These are phyloP conservation scores for Pungitius pungitius DNA, from an alignment of 2,113 vertebrate genomes.

Conservation along the genomic window DNA sequence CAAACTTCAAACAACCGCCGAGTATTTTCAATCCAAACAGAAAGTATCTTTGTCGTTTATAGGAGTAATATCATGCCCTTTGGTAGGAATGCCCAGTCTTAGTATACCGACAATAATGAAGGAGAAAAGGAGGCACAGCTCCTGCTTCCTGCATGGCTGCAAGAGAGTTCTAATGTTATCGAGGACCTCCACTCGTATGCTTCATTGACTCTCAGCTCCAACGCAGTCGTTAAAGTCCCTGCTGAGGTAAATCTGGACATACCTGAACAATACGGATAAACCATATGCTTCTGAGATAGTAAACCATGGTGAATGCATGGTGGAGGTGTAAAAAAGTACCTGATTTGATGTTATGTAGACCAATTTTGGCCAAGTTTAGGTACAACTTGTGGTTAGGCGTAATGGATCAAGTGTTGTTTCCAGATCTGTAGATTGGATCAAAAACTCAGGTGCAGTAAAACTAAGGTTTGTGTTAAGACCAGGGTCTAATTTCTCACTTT, in stretches of 20 bases:
- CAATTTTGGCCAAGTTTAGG: neutral
- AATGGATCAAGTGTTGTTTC: neutral
- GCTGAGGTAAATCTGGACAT: conserved; percentile 31
- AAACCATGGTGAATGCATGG: neutral
- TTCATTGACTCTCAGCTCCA: conserved; percentile 54
- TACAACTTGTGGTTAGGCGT: neutral
- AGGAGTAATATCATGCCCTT: neutral
- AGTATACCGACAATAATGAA: conserved; percentile 15
- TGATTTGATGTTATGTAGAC: neutral
- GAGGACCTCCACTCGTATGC: conserved; percentile 46
- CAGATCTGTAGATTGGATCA: neutral
- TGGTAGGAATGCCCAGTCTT: neutral
- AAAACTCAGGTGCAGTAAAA: neutral
- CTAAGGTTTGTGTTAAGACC: neutral
- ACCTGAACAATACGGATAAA: neutral
- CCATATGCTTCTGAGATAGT: neutral
- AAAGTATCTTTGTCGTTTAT: neutral
- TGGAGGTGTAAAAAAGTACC: neutral
- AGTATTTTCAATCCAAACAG: neutral
- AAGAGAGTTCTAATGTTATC: conserved; percentile 49
- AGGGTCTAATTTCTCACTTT: neutral
- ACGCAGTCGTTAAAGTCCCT: conserved; percentile 45
- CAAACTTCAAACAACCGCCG: neutral
- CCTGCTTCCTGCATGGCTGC: conserved; percentile 30
- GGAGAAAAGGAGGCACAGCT: conserved; percentile 28